Percentiles rank a stretch among this genome's conserved stretches.
phyloP scores from a whole-genome alignment of 2,888 invertebrate genomes.

The Hyposoter dolosus region DNA sequence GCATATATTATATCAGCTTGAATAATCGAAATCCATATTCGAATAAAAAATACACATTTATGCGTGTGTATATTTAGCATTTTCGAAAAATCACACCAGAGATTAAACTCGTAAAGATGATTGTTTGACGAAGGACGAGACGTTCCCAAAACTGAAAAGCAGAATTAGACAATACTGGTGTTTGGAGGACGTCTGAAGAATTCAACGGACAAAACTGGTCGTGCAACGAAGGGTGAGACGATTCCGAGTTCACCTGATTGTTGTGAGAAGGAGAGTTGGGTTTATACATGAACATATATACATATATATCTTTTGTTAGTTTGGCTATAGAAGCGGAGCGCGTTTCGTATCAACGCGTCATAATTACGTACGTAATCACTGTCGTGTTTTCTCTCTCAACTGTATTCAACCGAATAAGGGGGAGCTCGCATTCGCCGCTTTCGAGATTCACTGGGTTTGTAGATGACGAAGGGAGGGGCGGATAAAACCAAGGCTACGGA shows the following conservation, averaged over 20 bases:
- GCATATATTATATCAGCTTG: conserved; percentile 23
- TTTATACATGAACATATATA: neutral
- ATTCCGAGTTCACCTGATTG: conserved; percentile 53
- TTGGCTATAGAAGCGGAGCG: conserved; percentile 63
- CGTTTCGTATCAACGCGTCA: conserved; percentile 77
- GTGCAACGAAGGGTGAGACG: conserved; percentile 23
- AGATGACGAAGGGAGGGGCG: conserved; percentile 36
- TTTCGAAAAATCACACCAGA: neutral
- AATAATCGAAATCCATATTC: conserved; percentile 21
- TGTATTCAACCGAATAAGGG: conserved; percentile 66
- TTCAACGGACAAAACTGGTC: conserved; percentile 73
- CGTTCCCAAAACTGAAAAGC: neutral
- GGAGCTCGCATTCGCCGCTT: conserved; percentile 59
- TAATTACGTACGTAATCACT: conserved; percentile 80
- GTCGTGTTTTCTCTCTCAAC: conserved; percentile 72
- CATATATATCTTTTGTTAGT: conserved; percentile 25
- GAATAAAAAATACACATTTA: neutral
- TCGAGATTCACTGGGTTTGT: conserved; percentile 46
- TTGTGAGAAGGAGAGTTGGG: conserved; percentile 37
- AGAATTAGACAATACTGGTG: conserved; percentile 43
- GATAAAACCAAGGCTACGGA: conserved; percentile 38
- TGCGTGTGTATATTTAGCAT: neutral
- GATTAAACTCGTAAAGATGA: neutral
- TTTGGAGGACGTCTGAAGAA: conserved; percentile 61
- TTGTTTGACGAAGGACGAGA: conserved; percentile 17